Conservation (phyloP, 2,797 vertebrate species). For the Gymnothorax javanicus region DNA sequence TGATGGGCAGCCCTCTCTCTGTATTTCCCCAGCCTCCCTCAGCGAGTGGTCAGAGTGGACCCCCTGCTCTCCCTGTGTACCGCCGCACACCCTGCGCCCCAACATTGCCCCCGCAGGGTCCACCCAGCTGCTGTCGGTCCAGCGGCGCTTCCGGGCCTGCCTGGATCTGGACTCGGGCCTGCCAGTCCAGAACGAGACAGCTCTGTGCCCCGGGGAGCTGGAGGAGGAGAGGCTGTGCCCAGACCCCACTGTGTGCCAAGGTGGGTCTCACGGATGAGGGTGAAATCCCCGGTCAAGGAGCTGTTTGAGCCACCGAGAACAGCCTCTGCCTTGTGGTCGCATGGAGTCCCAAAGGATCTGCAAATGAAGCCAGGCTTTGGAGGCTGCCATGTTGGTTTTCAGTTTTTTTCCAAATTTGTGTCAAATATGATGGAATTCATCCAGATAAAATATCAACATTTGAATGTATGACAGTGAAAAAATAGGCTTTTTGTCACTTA, state of each 20-base stretch:
- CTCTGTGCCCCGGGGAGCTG: slow-evolving; percentile 65
- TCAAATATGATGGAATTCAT: no score
- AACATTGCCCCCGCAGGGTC: neutral
- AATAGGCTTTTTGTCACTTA: no score
- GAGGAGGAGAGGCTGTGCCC: slow-evolving; percentile 75
- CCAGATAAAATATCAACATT: no score
- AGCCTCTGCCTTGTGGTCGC: neutral
- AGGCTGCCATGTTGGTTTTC: no score
- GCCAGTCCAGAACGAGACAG: slow-evolving; percentile 52
- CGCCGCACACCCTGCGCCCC: slow-evolving; percentile 47
- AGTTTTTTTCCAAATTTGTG: no score
- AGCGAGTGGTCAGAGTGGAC: slow-evolving; percentile 89
- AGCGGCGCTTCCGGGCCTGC: slow-evolving; percentile 81
- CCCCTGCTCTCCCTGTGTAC: slow-evolving; percentile 78
- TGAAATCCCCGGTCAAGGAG: neutral
- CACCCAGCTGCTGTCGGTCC: slow-evolving; percentile 65
- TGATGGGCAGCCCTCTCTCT: neutral
- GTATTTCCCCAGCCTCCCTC: slow-evolving; percentile 65
- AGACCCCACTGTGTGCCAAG: slow-evolving; percentile 69
- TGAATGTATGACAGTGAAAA: no score
- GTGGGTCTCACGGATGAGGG: slow-evolving; percentile 54
- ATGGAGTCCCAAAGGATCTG: no score
- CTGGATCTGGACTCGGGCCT: slow-evolving; percentile 79
- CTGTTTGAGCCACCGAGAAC: neutral
- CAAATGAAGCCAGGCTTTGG: no score